phyloP scores from a whole-genome alignment of 2,113 vertebrate genomes.

The Coturnix japonica region DNA sequence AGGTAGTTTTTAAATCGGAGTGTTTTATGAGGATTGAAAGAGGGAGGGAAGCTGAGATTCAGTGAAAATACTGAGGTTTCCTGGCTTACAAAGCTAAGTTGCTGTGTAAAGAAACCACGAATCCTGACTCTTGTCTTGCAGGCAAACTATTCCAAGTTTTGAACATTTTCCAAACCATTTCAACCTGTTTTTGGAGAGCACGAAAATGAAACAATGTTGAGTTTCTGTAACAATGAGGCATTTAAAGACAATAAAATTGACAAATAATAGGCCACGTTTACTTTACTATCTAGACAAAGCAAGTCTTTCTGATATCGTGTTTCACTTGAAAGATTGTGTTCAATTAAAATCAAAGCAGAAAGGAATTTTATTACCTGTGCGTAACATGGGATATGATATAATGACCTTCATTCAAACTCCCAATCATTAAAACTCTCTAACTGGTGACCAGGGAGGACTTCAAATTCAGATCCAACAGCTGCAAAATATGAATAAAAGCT shows the following conservation, averaged over 20 bases:
- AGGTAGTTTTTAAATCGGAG: not conserved
- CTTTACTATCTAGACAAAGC: constrained; percentile 69
- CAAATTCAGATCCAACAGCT: constrained; percentile 74
- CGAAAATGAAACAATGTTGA: constrained; percentile 15
- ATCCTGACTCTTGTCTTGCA: not conserved
- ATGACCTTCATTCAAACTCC: constrained; percentile 76
- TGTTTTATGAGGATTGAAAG: not conserved
- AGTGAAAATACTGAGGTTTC: constrained; percentile 5
- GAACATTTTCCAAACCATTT: constrained; percentile 41
- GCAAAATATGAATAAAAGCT: constrained; percentile 78
- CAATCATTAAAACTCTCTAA: constrained; percentile 79
- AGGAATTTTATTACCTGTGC: constrained; percentile 77
- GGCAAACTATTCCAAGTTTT: not conserved
- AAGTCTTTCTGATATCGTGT: constrained; percentile 62
- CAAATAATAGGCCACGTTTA: constrained; percentile 70
- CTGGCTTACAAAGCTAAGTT: not conserved
- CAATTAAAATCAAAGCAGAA: constrained; percentile 77
- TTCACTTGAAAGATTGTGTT: constrained; percentile 78
- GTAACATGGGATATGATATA: constrained; percentile 75
- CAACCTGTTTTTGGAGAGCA: constrained; percentile 6
- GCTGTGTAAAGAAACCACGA: not conserved
- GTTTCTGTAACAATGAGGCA: not conserved
- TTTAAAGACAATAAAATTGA: constrained; percentile 66
- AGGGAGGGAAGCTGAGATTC: not conserved
- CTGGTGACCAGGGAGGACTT: constrained; percentile 75